Evolutionary conservation across 1,140 invertebrate genomes (phyloP).

Genomic region (Geopemphigus sp.): DNA sequence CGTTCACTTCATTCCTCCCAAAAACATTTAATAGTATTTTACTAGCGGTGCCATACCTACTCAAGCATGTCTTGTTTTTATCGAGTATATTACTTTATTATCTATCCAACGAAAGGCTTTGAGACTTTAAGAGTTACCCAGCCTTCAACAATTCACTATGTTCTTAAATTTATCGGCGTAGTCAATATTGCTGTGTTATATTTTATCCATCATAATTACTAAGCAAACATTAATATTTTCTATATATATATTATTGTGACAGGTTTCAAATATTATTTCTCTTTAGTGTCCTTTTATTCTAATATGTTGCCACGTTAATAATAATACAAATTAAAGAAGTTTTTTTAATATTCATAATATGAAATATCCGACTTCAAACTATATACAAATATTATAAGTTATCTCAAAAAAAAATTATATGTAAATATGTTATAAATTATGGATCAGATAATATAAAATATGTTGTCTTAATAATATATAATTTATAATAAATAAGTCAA

Average conservation of each 20-base stretch:
- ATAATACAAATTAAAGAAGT: not conserved
- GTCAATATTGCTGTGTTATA: not conserved
- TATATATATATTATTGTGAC: not conserved
- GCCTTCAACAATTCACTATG: no score
- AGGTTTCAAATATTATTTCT: not conserved
- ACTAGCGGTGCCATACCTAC: not conserved
- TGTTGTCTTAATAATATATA: no score
- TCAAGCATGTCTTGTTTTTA: not conserved
- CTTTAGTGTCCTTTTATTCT: not conserved
- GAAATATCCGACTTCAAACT: not conserved
- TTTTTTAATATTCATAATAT: not conserved
- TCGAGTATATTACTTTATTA: slow-evolving; percentile 1
- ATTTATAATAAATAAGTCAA: no score
- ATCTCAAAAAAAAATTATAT: no score
- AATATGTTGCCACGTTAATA: not conserved
- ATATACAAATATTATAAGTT: not conserved
- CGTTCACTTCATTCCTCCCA: not conserved
- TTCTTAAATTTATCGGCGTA: not conserved
- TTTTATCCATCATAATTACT: not conserved
- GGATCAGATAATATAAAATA: no score
- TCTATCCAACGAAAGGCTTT: not conserved
- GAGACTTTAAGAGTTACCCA: not conserved
- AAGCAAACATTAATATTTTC: not conserved
- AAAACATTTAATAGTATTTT: slow-evolving; percentile 9
- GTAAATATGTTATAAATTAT: no score